phyloP scores from a whole-genome alignment of 2,113 vertebrate genomes.

The Leiothrix lutea region DNA sequence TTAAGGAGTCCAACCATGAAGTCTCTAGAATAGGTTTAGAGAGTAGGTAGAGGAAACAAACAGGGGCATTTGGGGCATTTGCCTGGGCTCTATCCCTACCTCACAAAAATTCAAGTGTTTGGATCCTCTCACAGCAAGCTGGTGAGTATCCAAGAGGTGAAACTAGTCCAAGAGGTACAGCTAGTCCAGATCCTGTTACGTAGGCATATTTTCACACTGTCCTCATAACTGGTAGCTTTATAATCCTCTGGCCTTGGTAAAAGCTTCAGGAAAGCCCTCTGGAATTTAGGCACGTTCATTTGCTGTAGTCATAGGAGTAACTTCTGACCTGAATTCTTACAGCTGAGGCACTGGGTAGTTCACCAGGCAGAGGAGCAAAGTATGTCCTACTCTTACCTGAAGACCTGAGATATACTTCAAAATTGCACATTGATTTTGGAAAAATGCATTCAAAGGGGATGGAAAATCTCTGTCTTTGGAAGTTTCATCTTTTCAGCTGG shows the following conservation, averaged over 20 bases:
- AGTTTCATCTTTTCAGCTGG: neutral
- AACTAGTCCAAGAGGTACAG: conserved; percentile 15
- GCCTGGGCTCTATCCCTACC: neutral
- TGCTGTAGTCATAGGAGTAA: neutral
- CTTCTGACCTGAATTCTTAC: neutral
- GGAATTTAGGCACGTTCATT: neutral
- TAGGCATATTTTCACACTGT: neutral
- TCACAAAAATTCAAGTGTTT: neutral
- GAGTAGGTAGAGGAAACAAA: neutral
- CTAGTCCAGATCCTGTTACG: neutral
- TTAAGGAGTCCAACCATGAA: neutral
- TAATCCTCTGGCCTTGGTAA: conserved; percentile 6
- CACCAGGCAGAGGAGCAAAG: neutral
- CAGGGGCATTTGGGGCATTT: neutral
- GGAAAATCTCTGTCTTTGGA: neutral
- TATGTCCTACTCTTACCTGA: neutral
- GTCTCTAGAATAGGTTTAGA: neutral
- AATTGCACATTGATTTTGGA: neutral
- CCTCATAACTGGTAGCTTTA: neutral
- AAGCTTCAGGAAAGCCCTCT: neutral
- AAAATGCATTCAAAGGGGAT: neutral
- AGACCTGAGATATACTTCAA: neutral
- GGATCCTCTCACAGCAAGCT: neutral
- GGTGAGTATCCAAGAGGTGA: conserved; percentile 7
- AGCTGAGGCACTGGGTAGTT: neutral